Conservation (phyloP, 2,797 vertebrate species). For the Aldrovandia affinis region DNA sequence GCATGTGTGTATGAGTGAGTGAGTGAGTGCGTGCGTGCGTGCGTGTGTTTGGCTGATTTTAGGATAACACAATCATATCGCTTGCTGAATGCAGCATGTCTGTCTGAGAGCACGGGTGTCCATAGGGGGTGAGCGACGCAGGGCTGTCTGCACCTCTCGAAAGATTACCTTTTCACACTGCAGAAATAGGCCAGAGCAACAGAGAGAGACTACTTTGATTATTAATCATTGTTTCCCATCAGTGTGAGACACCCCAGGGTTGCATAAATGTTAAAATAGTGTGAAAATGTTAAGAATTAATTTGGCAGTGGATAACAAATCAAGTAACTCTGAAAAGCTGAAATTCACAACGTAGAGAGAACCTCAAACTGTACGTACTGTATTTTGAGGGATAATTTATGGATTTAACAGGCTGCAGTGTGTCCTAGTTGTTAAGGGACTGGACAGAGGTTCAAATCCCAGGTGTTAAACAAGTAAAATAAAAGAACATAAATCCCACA, state of each 20-base stretch:
- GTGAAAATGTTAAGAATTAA: no score
- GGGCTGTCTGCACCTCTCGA: background rate
- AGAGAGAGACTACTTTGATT: background rate
- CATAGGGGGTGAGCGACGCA: background rate
- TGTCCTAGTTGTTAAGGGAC: background rate
- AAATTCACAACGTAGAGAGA: background rate
- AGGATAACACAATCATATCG: background rate
- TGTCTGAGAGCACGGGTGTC: background rate
- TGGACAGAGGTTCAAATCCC: background rate
- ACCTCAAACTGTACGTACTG: background rate
- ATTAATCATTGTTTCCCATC: background rate
- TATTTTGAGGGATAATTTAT: background rate
- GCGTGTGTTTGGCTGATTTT: background rate
- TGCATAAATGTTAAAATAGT: no score
- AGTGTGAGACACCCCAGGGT: background rate
- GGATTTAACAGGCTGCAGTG: background rate
- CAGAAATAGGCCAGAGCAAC: background rate
- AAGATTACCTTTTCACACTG: background rate
- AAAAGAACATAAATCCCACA: background rate
- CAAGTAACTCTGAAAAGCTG: background rate
- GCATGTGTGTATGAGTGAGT: no score
- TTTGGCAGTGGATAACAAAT: no score
- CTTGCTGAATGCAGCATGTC: background rate
- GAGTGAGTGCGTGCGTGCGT: slow-evolving; percentile 15
- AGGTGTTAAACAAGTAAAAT: background rate